Evolutionary conservation across 1,140 invertebrate species (phyloP), one percentile per base, ranked within the genome.

Genomic region (Lethocerus indicus): DNA sequence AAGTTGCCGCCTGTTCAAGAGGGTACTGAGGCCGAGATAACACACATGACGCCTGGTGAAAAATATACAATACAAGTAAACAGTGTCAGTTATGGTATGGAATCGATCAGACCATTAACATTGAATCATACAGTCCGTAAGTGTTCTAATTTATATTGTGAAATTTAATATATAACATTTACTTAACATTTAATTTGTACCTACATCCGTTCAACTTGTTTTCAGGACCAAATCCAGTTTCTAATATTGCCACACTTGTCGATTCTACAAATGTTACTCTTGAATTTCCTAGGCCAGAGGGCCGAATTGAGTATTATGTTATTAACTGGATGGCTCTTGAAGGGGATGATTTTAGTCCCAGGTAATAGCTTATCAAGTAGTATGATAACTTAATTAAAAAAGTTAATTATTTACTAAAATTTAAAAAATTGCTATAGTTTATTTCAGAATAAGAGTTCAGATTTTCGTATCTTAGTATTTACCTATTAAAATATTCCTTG

Each of bases 221-320:
- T 39, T 47, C 58, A 84, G 80, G 74, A 49, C 87, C 87, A n/a
- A 90, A 87, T 69, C 76, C 84, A 4, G 83, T 89, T 3, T 71
- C 77, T 2, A 81, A 83, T 58, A 78, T 92, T 40, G 78, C 76
- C 14, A 76, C 79, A 7, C 63, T 84, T 32, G 73, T 87, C 18
- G 88, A 90, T 65, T 86, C 88, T 1, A 80, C 81, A 20, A 93
- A 92, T 65, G 76, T 93, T 13, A 91, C 88, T 4, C 69, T 94
- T 51, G 81, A 87, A 63, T 93, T 87, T 83, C 76, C 78, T 12
- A 71, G 81, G 37, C 85, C 87, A 5, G 78, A 80, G 59, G 86
- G 86, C 20, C 72, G 83, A 47, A 83, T 92, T 14, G 87, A 91
- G 61, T 75, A 74, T 40, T 92, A 89, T 61, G 70, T 75, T 14